Conservation (phyloP, 2,888 invertebrate genomes). For the Drosophila recens region DNA sequence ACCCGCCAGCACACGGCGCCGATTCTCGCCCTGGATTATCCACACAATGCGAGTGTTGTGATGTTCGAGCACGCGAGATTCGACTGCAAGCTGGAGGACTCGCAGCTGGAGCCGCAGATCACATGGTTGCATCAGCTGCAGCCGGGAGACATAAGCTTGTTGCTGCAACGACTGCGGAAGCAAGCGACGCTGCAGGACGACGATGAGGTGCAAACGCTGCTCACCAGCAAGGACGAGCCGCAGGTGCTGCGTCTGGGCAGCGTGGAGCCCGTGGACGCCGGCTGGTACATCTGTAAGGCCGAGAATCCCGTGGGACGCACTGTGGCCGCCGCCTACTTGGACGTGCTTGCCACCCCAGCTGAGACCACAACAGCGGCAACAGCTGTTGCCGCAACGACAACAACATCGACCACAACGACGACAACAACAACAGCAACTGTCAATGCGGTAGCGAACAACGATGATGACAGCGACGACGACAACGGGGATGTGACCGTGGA, state of each 20-base stretch:
- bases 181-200: background rate
- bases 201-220: conserved; percentile 25
- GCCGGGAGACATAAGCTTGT: conserved; percentile 31
- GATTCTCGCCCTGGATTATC: conserved; percentile 86
- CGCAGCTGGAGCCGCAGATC: conserved; percentile 93
- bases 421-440: conserved; percentile 23
- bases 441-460: background rate
- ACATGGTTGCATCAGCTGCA: conserved; percentile 87
- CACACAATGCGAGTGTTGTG: conserved; percentile 91
- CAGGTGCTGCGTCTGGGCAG: conserved; percentile 92
- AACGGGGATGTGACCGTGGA: conserved; percentile 22
- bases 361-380: background rate
- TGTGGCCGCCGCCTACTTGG: conserved; percentile 92
- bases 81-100: conserved; percentile 88
- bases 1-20: conserved; percentile 91
- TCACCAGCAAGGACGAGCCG: conserved; percentile 86
- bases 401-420: conserved; percentile 20
- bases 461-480: conserved; percentile 9
- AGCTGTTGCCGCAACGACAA: background rate
- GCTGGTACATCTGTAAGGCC: conserved; percentile 98
- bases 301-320: conserved; percentile 93
- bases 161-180: conserved; percentile 35
- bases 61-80: conserved; percentile 90
- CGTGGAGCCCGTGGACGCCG: conserved; percentile 94
- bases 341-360: conserved; percentile 85